phyloP scores from a whole-genome alignment of 1,140 invertebrate genomes.

The Marisa cornuarietis region DNA sequence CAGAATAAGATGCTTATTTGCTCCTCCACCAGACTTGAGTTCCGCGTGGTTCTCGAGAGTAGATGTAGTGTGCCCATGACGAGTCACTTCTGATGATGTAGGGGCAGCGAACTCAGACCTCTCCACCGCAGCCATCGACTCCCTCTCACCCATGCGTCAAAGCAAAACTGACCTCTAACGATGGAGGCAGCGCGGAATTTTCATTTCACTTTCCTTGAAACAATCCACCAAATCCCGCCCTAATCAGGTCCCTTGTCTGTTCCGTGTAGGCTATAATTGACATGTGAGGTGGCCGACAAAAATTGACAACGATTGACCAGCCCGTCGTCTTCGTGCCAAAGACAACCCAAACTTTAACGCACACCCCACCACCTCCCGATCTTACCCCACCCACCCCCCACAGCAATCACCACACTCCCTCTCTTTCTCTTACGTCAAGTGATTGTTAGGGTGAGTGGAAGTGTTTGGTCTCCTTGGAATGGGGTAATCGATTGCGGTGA shows the following conservation, averaged over 20 bases:
- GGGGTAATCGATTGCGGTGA: too few species aligned
- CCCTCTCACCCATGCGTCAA: neutral
- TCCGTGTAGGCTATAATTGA: conserved; percentile 10
- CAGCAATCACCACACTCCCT: neutral
- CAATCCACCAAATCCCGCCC: conserved; percentile 11
- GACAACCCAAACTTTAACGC: neutral
- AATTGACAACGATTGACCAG: conserved; percentile 14
- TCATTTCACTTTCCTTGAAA: conserved; percentile 1
- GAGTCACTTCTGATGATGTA: too few species aligned
- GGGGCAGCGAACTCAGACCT: too few species aligned
- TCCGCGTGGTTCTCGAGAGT: too few species aligned
- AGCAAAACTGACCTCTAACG: neutral
- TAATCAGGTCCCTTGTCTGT: conserved; percentile 11
- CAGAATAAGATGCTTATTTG: too few species aligned
- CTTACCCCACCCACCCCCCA: neutral
- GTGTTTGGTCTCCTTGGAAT: neutral
- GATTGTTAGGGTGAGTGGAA: neutral
- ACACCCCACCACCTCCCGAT: neutral
- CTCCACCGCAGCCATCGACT: neutral
- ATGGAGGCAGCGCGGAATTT: neutral
- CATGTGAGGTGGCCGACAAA: neutral
- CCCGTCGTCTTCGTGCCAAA: neutral
- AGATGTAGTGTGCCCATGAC: too few species aligned
- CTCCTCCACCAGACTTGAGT: too few species aligned
- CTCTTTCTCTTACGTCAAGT: too few species aligned